Conservation (phyloP, 2,797 vertebrate genomes). For the Lagorchestes hirsutus region DNA sequence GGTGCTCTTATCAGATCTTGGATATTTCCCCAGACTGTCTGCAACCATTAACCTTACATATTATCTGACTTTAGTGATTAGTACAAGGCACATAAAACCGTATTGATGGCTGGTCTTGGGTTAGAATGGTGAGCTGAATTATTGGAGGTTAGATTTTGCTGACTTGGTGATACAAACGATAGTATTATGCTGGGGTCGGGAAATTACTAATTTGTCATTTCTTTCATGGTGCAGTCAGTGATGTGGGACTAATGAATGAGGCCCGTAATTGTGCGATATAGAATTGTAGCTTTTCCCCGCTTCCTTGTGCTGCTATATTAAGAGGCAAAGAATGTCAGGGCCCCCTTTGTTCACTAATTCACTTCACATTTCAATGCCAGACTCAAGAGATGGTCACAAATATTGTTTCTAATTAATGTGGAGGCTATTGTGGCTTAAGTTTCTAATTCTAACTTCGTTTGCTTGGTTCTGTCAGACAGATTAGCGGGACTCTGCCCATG, state of each 20-base stretch:
- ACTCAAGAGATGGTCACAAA: constrained; percentile 37
- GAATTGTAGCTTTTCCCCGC: constrained; percentile 73
- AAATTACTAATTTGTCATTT: constrained; percentile 91
- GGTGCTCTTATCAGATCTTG: constrained; percentile 93
- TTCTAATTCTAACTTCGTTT: constrained; percentile 49
- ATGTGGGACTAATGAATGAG: constrained; percentile 86
- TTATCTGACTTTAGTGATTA: constrained; percentile 95
- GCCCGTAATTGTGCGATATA: constrained; percentile 74
- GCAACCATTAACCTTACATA: constrained; percentile 94
- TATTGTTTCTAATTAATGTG: constrained; percentile 33
- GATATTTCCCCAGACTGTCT: constrained; percentile 92
- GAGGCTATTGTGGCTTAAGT: neutral
- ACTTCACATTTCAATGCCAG: constrained; percentile 19
- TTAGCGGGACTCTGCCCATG: neutral
- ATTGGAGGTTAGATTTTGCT: constrained; percentile 89
- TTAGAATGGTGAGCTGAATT: constrained; percentile 88
- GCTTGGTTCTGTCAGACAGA: neutral
- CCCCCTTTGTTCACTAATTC: constrained; percentile 78
- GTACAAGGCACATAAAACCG: constrained; percentile 88
- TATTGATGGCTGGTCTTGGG: constrained; percentile 86
- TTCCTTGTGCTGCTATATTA: constrained; percentile 47
- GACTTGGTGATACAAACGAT: constrained; percentile 91
- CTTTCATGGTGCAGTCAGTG: constrained; percentile 88
- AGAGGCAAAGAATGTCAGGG: constrained; percentile 67
- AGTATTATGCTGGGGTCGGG: constrained; percentile 86